Evolutionary conservation across 2,797 vertebrate genomes (phyloP).

Genomic region (Lutra lutra): DNA sequence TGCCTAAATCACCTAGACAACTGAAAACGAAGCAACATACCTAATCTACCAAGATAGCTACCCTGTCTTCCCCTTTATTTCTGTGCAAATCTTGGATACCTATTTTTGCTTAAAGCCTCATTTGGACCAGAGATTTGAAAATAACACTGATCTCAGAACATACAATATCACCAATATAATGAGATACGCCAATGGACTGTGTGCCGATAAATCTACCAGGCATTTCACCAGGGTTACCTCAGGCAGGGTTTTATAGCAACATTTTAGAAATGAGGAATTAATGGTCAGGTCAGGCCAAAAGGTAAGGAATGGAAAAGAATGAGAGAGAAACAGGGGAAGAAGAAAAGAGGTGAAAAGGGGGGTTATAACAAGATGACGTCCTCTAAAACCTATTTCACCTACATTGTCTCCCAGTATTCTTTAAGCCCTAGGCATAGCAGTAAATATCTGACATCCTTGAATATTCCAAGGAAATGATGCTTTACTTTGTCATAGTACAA

Average conservation of each 20-base stretch:
- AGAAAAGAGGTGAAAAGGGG: neutral
- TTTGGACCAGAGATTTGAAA: neutral
- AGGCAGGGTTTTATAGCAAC: neutral
- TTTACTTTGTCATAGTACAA: neutral
- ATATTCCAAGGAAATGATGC: neutral
- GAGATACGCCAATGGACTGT: neutral
- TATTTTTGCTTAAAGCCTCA: slow-evolving; percentile 9
- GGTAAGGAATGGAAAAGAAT: neutral
- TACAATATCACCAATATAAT: neutral
- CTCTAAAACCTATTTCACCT: neutral
- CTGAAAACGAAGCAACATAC: slow-evolving; percentile 1
- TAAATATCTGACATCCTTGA: neutral
- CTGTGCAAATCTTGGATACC: neutral
- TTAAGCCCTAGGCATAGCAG: neutral
- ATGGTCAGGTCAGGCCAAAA: neutral
- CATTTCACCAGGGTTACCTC: neutral
- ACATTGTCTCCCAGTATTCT: neutral
- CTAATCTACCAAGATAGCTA: neutral
- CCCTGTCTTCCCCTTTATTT: neutral
- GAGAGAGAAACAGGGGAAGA: neutral
- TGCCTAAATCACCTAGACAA: neutral
- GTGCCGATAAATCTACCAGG: neutral
- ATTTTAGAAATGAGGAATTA: neutral
- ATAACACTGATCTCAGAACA: neutral
- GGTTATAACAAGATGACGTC: neutral